phyloP scores from a whole-genome alignment of 2,888 invertebrate species.

The Linyphia triangularis region DNA sequence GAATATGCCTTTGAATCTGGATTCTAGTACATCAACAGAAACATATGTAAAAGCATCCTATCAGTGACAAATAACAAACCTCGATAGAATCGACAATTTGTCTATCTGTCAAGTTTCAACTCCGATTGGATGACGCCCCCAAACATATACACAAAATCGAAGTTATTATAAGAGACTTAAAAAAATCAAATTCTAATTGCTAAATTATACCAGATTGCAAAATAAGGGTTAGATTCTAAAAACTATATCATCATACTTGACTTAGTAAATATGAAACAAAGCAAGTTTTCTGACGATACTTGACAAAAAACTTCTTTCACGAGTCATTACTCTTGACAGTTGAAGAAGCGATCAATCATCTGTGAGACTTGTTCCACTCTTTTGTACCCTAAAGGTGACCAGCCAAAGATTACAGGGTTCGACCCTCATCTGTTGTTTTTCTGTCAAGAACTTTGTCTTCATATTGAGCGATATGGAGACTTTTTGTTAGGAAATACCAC shows the following conservation, averaged over 20 bases:
- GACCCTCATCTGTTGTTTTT: slow-evolving; percentile 10
- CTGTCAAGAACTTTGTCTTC: neutral
- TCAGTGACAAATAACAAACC: no score
- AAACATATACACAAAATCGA: no score
- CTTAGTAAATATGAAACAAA: neutral
- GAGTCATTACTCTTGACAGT: slow-evolving; percentile 52
- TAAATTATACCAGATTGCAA: no score
- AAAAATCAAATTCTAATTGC: no score
- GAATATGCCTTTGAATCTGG: no score
- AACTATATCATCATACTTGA: neutral
- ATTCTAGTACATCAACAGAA: no score
- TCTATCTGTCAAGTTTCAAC: no score
- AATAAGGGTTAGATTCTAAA: no score
- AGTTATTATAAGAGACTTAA: no score
- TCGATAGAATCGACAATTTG: no score
- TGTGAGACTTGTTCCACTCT: neutral
- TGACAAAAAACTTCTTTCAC: slow-evolving; percentile 39
- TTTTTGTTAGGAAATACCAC: neutral
- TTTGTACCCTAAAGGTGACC: slow-evolving; percentile 39
- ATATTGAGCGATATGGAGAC: slow-evolving; percentile 7
- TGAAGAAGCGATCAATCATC: slow-evolving; percentile 55
- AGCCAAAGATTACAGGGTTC: slow-evolving; percentile 43
- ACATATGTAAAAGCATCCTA: no score
- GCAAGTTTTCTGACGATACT: neutral
- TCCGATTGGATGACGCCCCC: no score